A percentile compares a stretch with the other conserved stretches of the same genome.
Evolutionary conservation across 2,888 invertebrate genomes (phyloP).

Genomic region (Alitta virens): DNA sequence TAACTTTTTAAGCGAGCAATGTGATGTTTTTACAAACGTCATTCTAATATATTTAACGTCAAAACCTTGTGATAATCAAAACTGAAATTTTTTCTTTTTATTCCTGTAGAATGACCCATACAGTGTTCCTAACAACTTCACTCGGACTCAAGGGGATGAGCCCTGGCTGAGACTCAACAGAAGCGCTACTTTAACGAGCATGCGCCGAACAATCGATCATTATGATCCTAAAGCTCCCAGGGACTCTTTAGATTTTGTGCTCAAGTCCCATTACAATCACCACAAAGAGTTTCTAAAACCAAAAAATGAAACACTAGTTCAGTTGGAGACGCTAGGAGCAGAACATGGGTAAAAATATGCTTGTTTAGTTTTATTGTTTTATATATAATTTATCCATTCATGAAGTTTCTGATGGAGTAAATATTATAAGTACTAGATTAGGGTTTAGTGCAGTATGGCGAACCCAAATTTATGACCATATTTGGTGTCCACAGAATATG

Average conservation of each 20-base stretch:
- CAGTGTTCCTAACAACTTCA: conserved; percentile 44
- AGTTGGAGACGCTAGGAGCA: conserved; percentile 50
- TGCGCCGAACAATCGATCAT: conserved; percentile 46
- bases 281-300: conserved; percentile 49
- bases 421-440: too few relatives aligned
- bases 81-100: conserved; percentile 4
- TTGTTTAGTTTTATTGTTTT: too few relatives aligned
- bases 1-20: too few relatives aligned
- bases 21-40: too few relatives aligned
- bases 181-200: conserved; percentile 43
- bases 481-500: too few relatives aligned
- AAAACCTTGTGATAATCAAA: neutral
- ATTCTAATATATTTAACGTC: too few relatives aligned
- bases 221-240: conserved; percentile 51
- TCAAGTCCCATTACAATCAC: conserved; percentile 55
- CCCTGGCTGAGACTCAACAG: conserved; percentile 53
- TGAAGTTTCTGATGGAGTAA: too few relatives aligned
- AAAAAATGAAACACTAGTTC: conserved; percentile 49
- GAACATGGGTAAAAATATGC: conserved; percentile 46
- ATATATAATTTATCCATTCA: too few relatives aligned
- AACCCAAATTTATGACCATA: too few relatives aligned
- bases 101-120: conserved; percentile 42
- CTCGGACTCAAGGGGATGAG: conserved; percentile 40
- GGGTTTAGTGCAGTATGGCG: too few relatives aligned
- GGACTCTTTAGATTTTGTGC: conserved; percentile 55